Evolutionary conservation across 2,797 vertebrate species (phyloP), one percentile per base, ranked within the genome.

Genomic region (Falco cherrug): DNA sequence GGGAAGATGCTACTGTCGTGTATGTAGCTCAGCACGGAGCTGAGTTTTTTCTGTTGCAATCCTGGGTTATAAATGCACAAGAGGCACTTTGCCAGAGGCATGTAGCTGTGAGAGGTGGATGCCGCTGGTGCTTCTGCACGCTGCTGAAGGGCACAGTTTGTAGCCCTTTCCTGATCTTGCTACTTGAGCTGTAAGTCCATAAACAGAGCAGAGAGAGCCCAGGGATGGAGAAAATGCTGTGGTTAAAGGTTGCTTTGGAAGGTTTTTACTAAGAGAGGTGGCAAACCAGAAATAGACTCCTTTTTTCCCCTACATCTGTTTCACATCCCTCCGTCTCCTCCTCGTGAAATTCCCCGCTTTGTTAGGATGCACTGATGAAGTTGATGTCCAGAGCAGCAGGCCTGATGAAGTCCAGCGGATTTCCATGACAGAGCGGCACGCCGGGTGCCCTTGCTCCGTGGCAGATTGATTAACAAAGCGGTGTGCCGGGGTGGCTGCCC

Each of bases 391-490:
- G 31, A 53, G 56, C 3, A 2, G 33, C 1, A 18, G 41, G 69
- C 54, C 18, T 0, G 10, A 25, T 2, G 2, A 25, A 71, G 53
- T n/a, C 97, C 98, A 80, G 97, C 88, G 92, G 97, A 98, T 98
- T 98, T 64, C 87, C 97, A 95, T 73, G 75, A 93, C 95, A 29
- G 77, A 81, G 96, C 96, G 94, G 96, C 96, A 93, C 96, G 3
- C 89, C 61, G 45, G 71, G 83, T 51, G 63, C 85, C 50, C 37
- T 13, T 3, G 9, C 84, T 83, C 92, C 59, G 78, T 35, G 76
- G 93, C 96, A 97, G 97, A 97, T 97, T 98, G 98, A 98, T 97
- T 97, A 97, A 98, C 98, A 98, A 98, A 98, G 96, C 97, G 18
- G 33, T 7, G 4, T 1, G 6, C 65, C 10, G 22, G 47, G 87